Evolutionary conservation across 2,888 invertebrate species (phyloP).

Genomic region (Drosophila longiperda): DNA sequence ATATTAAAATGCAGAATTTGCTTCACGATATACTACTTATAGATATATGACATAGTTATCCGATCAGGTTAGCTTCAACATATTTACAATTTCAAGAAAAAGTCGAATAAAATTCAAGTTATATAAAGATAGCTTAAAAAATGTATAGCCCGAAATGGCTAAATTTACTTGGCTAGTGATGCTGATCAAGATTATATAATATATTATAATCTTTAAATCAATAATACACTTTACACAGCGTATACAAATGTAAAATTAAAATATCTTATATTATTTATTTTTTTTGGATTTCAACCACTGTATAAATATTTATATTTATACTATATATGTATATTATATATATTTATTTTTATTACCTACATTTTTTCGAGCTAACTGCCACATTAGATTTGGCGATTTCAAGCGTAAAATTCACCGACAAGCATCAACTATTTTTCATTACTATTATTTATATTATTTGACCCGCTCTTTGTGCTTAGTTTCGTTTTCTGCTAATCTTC

Average conservation of each 20-base stretch:
- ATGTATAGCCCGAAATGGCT: not conserved
- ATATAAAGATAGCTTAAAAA: not conserved
- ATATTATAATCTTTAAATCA: not conserved
- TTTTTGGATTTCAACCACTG: not conserved
- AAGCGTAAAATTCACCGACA: constrained; percentile 41
- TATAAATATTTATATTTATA: not conserved
- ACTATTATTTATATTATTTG: constrained; percentile 5
- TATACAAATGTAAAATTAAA: not conserved
- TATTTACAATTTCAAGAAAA: not conserved
- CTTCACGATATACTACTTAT: accelerated
- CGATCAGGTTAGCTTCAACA: not conserved
- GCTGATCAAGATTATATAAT: not conserved
- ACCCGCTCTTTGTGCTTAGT: not conserved
- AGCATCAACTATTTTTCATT: constrained; percentile 35
- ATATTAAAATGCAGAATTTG: not conserved
- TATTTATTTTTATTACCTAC: not conserved
- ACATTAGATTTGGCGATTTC: constrained; percentile 40
- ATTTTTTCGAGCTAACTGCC: constrained; percentile 2
- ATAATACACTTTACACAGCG: not conserved
- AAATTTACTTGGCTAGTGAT: not conserved
- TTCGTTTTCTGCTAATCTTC: constrained; percentile 6
- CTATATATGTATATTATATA: not conserved
- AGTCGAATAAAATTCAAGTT: not conserved
- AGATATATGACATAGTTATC: not conserved
- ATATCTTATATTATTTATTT: not conserved